Conservation (phyloP, 2,797 vertebrate species). For the Thunnus albacares region DNA sequence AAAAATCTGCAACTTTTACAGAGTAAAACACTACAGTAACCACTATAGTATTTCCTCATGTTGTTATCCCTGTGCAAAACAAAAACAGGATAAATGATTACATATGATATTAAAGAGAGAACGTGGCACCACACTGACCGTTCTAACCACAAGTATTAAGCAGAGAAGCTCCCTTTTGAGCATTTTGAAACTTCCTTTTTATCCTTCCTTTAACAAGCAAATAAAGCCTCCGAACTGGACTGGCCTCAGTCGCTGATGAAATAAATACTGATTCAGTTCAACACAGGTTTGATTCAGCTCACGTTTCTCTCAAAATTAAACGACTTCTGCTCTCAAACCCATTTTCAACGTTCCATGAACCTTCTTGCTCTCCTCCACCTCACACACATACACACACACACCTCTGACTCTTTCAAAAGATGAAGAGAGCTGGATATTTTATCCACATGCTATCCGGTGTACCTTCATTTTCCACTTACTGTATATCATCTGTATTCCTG, state of each 20-base stretch:
- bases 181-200: neutral
- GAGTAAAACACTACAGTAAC: slow-evolving; percentile 44
- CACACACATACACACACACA: neutral
- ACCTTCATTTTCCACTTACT: slow-evolving; percentile 67
- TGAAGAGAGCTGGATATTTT: slow-evolving; percentile 13
- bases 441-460: neutral
- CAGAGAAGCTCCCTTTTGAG: slow-evolving; percentile 47
- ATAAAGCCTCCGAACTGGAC: slow-evolving; percentile 18
- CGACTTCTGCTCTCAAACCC: slow-evolving; percentile 8
- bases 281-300: neutral
- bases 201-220: slow-evolving; percentile 5
- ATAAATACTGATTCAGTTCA: slow-evolving; percentile 28
- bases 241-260: slow-evolving; percentile 14
- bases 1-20: slow-evolving; percentile 43
- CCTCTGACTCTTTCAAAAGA: neutral
- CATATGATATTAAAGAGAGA: slow-evolving; percentile 51
- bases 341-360: slow-evolving; percentile 50
- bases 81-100: slow-evolving; percentile 58
- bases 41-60: slow-evolving; percentile 39
- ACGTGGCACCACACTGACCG: slow-evolving; percentile 52
- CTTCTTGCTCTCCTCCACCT: slow-evolving; percentile 34
- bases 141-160: slow-evolving; percentile 28
- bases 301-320: slow-evolving; percentile 8
- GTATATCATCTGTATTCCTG: slow-evolving; percentile 33
- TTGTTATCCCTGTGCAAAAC: slow-evolving; percentile 54